Base-by-base conservation (phyloP, 2,888 invertebrate species). In the Gryllus longicercus region DNA sequence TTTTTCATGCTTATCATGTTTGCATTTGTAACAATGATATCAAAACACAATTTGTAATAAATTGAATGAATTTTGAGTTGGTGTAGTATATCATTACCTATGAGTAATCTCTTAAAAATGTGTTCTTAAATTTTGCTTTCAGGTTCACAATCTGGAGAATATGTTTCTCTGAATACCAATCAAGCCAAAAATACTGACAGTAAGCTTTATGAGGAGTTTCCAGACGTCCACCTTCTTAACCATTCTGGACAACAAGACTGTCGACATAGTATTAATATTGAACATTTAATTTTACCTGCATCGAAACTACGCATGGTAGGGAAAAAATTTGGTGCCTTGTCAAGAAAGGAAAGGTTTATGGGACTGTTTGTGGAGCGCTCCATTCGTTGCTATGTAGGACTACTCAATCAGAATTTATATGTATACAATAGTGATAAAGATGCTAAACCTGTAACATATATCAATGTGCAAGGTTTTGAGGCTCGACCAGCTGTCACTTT, bases 361-460 rank as follows among this genome's bases (percentile, higher is more conserved):
- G 85, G 85, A 79, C 81, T 85, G 78, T 85, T 85, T 50, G 84
- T 84, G 63, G 82, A 81, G 21, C 83, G 83, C 49, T 18, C 63
- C 3, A 63, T 63, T 63, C 83, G 84, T 75, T 84, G 83, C 78
- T 85, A 85, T 85, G 85, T 83, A 5, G 85, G 84, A 5, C 82
- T 85, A 21, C 79, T 84, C 18, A 83, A 83, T 2, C 82, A 83
- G 38, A 82, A 82, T 10, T 82, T 86, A 75, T 84, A 83, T 76
- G 81, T 86, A 50, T 85, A 84, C 81, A 83, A 82, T 63, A 83
- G 82, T 38, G 85, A 85, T 25, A 83, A 84, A 75, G 85, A 85
- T 50, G 50, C 81, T 14, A 84, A 85, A 79, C 85, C 85, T 0
- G 80, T 81, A 12, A 80, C 82, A 18, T 83, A 83, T 50, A 78